A percentile compares a stretch with the other conserved stretches of the same genome.
These are phyloP conservation scores for Nasonovia ribisnigri DNA, from an alignment of 2,888 invertebrate genomes.

Conservation along the genomic window DNA sequence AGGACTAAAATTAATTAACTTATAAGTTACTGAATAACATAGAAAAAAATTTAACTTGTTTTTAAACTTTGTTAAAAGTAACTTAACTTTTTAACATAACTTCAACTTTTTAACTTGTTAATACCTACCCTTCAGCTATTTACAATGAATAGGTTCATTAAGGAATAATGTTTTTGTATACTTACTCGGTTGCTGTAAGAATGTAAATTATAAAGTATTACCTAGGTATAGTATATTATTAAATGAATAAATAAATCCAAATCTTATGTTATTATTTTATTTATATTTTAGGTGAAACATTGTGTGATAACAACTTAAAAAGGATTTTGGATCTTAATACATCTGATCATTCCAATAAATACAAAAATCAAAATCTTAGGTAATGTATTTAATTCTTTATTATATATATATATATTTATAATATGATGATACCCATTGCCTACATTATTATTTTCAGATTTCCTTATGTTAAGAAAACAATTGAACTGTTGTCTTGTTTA, in stretches of 20 bases:
- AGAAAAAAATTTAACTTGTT: too few relatives aligned
- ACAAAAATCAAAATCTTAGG: slow-evolving; percentile 32
- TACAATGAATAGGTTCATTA: background rate
- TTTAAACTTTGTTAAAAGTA: too few relatives aligned
- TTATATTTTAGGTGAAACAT: slow-evolving; percentile 2
- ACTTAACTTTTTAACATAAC: too few relatives aligned
- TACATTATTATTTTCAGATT: slow-evolving; percentile 37
- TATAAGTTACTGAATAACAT: too few relatives aligned
- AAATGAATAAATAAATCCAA: background rate
- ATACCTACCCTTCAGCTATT: background rate
- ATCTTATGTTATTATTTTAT: background rate
- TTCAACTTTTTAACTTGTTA: too few relatives aligned
- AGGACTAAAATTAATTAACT: too few relatives aligned
- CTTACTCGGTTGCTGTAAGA: background rate
- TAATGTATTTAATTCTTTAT: background rate
- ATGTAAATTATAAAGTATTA: background rate
- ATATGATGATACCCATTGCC: too few relatives aligned
- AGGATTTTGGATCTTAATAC: background rate
- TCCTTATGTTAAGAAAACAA: background rate
- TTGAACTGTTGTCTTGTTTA: background rate
- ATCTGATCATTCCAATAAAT: background rate
- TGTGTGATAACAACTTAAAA: background rate
- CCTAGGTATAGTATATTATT: background rate
- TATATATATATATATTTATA: too few relatives aligned
- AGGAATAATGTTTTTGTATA: background rate